A percentile compares a stretch with the other conserved stretches of the same genome.
These are phyloP conservation scores for Drosophila formosana DNA, from an alignment of 2,888 invertebrate genomes.

Conservation along the genomic window DNA sequence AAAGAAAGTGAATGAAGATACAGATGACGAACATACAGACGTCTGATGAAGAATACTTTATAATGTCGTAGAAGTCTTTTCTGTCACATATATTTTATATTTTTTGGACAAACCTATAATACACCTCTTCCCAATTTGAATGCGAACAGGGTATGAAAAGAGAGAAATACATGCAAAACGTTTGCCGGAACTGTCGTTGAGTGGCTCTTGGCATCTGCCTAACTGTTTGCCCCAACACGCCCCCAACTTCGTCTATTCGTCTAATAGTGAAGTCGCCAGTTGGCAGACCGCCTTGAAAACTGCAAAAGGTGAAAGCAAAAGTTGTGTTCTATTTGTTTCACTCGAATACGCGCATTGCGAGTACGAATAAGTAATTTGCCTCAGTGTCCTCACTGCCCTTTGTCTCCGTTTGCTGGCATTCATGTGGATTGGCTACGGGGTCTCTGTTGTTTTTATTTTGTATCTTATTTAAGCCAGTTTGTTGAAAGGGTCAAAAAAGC, in stretches of 20 bases:
- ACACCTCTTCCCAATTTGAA: too few species aligned
- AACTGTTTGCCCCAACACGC: constrained; percentile 22
- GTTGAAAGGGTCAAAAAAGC: constrained; percentile 53
- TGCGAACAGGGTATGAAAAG: too few species aligned
- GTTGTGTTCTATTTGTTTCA: constrained; percentile 79
- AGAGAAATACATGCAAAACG: constrained; percentile 53
- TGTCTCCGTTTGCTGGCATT: constrained; percentile 43
- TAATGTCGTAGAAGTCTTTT: too few species aligned
- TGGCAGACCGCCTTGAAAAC: constrained; percentile 50
- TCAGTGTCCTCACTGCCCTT: constrained; percentile 34
- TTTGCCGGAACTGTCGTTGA: constrained; percentile 80
- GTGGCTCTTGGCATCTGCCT: constrained; percentile 72
- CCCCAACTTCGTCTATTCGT: neutral
- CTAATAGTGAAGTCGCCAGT: neutral
- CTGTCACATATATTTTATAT: too few species aligned
- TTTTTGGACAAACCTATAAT: too few species aligned
- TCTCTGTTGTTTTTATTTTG: neutral
- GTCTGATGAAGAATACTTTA: too few species aligned
- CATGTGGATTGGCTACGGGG: constrained; percentile 39
- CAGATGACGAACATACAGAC: too few species aligned
- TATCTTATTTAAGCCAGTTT: constrained; percentile 17
- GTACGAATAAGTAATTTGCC: constrained; percentile 50
- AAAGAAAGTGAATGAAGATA: too few species aligned
- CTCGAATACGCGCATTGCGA: constrained; percentile 43
- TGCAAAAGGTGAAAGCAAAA: constrained; percentile 75